Conservation (phyloP, 2,113 vertebrate genomes). For the Salvator merianae region DNA sequence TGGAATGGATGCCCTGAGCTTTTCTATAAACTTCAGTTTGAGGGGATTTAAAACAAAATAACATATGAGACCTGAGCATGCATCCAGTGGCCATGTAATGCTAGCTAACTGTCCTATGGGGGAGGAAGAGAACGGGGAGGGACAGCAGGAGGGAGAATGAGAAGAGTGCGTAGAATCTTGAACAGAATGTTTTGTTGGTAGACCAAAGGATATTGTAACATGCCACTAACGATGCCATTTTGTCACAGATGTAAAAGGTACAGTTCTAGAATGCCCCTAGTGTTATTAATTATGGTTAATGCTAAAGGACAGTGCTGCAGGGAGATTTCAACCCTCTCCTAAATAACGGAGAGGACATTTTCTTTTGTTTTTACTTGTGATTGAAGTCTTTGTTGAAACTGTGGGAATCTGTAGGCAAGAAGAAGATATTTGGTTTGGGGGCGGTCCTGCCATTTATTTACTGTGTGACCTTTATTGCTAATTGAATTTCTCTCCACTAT, state of each 20-base stretch:
- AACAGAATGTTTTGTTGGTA: not conserved
- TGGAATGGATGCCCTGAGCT: too few species aligned
- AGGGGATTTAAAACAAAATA: too few species aligned
- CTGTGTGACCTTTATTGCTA: conserved; percentile 19
- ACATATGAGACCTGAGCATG: not conserved
- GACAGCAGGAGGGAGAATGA: not conserved
- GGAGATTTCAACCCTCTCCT: conserved; percentile 13
- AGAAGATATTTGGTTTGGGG: conserved; percentile 43
- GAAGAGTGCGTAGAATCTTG: not conserved
- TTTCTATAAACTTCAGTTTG: too few species aligned
- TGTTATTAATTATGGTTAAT: conserved; percentile 49
- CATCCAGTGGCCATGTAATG: not conserved
- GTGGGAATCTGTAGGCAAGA: conserved; percentile 46
- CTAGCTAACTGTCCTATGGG: not conserved
- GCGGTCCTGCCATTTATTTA: conserved; percentile 2
- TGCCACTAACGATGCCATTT: conserved; percentile 4
- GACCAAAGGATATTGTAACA: conserved; percentile 9
- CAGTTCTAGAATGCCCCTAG: conserved; percentile 45
- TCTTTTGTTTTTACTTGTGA: conserved; percentile 38
- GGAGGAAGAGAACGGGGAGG: not conserved
- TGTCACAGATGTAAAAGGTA: conserved; percentile 45
- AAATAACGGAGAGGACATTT: conserved; percentile 41
- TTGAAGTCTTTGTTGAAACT: conserved; percentile 54
- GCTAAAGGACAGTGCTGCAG: conserved; percentile 17
- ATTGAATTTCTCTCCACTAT: conserved; percentile 38